Evolutionary conservation across 2,888 invertebrate species (phyloP).

Genomic region (Acrocyrtus sp.): DNA sequence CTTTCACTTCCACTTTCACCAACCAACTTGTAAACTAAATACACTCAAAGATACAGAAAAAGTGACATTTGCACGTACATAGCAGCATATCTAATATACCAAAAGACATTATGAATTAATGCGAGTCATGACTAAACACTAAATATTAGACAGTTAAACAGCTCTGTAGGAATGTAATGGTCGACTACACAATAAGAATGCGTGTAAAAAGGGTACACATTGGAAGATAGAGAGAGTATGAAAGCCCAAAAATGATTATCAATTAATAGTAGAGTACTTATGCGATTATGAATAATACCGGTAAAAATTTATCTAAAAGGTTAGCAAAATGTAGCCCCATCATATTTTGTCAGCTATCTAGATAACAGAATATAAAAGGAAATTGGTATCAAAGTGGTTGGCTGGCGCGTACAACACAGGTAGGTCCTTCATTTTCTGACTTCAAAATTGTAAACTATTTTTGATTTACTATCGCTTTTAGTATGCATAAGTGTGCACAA

Average conservation of each 20-base stretch:
- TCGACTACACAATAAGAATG: not conserved
- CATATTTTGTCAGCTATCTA: too few species aligned
- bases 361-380: not conserved
- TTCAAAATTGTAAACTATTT: too few species aligned
- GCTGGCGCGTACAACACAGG: too few species aligned
- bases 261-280: not conserved
- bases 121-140: too few species aligned
- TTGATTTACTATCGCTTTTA: too few species aligned
- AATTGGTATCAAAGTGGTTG: too few species aligned
- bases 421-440: too few species aligned
- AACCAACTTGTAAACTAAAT: not conserved
- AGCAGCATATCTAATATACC: not conserved
- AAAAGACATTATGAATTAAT: too few species aligned
- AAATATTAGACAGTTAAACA: not conserved
- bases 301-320: not conserved
- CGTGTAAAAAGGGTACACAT: constrained; percentile 27
- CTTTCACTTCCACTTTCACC: not conserved
- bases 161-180: not conserved
- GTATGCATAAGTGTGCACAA: too few species aligned
- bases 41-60: not conserved
- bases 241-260: constrained; percentile 36
- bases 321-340: not conserved
- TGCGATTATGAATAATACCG: not conserved
- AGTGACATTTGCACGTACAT: constrained; percentile 2
- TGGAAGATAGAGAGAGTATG: constrained; percentile 41